These are phyloP conservation scores for Promerops cafer DNA, from an alignment of 2,113 vertebrate genomes.

Conservation along the genomic window DNA sequence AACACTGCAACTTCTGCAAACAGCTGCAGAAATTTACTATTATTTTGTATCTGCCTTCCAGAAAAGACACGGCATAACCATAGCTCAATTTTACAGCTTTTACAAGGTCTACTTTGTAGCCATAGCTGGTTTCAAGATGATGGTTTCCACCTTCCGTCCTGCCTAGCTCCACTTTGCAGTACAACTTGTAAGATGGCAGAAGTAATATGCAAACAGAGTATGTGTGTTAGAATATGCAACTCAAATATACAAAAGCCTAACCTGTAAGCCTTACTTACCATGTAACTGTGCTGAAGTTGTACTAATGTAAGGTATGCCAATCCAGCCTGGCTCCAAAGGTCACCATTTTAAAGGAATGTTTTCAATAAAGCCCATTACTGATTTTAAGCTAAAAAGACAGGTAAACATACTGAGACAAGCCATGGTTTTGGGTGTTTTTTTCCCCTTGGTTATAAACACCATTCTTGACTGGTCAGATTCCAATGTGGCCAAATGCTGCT, in stretches of 20 bases:
- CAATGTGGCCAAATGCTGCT: background rate
- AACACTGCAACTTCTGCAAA: background rate
- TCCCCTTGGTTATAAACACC: background rate
- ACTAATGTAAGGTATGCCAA: background rate
- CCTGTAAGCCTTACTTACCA: background rate
- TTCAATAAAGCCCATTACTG: background rate
- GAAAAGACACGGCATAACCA: background rate
- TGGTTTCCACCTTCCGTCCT: background rate
- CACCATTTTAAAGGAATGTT: background rate
- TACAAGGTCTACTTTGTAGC: background rate
- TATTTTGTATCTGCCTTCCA: background rate
- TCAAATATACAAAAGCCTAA: background rate
- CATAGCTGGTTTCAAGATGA: background rate
- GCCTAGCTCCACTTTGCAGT: background rate
- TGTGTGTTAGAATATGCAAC: background rate
- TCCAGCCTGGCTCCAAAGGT: background rate
- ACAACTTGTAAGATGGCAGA: background rate
- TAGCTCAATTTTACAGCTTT: background rate
- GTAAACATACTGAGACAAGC: background rate
- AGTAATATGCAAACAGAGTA: background rate
- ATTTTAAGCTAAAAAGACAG: background rate
- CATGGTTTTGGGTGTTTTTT: fast-evolving
- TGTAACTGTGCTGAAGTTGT: background rate
- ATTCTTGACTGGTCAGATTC: background rate
- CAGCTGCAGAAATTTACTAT: background rate